Evolutionary conservation across 2,797 vertebrate species (phyloP).

Genomic region (Acipenser transmontanus): DNA sequence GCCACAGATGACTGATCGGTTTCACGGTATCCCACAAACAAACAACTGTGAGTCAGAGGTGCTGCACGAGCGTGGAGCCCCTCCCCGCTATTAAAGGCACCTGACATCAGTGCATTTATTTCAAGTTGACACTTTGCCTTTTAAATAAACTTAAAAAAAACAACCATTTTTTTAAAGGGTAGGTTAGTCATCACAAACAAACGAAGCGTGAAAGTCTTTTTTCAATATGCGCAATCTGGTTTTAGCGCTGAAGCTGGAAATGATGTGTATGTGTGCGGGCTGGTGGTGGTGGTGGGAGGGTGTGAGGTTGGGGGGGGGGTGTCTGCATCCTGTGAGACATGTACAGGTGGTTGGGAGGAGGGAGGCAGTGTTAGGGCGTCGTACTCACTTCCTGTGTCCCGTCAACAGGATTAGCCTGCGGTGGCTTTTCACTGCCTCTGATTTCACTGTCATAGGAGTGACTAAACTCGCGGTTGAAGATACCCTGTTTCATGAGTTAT

Average conservation of each 20-base stretch:
- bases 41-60: too few species aligned
- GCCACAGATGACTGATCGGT: too few species aligned
- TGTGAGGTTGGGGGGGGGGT: slow-evolving; percentile 25
- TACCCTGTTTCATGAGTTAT: slow-evolving; percentile 40
- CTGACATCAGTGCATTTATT: too few species aligned
- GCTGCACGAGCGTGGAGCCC: too few species aligned
- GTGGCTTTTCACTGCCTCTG: slow-evolving; percentile 38
- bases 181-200: slow-evolving; percentile 41
- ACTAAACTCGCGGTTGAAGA: slow-evolving; percentile 56
- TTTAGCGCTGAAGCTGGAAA: slow-evolving; percentile 57
- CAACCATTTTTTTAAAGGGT: slow-evolving; percentile 5
- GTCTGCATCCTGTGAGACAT: slow-evolving; percentile 74
- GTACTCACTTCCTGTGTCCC: slow-evolving; percentile 74
- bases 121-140: background rate
- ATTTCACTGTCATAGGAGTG: slow-evolving; percentile 51
- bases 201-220: slow-evolving; percentile 37
- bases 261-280: slow-evolving; percentile 16
- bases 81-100: too few species aligned
- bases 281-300: slow-evolving; percentile 23
- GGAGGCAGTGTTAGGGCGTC: slow-evolving; percentile 48
- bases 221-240: slow-evolving; percentile 41
- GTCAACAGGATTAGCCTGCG: slow-evolving; percentile 41
- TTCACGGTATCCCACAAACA: too few species aligned
- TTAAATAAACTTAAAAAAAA: background rate
- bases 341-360: slow-evolving; percentile 72